Evolutionary conservation across 2,113 vertebrate species (phyloP).

Genomic region (Pedionomus torquatus): DNA sequence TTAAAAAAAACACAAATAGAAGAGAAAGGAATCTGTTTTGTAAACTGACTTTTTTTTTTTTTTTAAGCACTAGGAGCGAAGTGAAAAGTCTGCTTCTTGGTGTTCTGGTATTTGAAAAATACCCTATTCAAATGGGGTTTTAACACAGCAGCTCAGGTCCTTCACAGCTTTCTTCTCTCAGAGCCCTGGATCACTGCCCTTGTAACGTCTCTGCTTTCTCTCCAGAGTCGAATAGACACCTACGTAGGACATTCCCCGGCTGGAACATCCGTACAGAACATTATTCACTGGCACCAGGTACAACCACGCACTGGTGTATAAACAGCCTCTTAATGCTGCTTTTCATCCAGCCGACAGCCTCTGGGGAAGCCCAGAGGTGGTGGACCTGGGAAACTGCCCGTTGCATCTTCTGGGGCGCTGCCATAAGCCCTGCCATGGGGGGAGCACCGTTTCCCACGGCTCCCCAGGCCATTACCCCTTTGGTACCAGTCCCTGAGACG

Average conservation of each 20-base stretch:
- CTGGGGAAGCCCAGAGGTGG: background rate
- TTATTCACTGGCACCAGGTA: slow-evolving; percentile 57
- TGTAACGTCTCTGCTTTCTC: background rate
- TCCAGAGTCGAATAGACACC: background rate
- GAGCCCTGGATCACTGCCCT: background rate
- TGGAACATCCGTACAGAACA: slow-evolving; percentile 28
- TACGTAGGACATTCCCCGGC: slow-evolving; percentile 29
- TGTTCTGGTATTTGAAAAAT: background rate
- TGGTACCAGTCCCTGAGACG: background rate
- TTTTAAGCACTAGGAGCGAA: background rate
- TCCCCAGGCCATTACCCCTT: background rate
- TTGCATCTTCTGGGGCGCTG: background rate
- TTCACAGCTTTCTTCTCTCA: background rate
- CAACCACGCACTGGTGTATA: rapidly evolving
- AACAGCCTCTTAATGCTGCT: background rate
- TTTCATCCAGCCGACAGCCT: background rate
- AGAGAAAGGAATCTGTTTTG: background rate
- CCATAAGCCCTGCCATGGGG: background rate
- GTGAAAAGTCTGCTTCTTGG: background rate
- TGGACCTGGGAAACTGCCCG: background rate
- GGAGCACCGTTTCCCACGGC: background rate
- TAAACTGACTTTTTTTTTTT: background rate
- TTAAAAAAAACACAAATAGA: background rate
- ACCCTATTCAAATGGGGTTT: background rate
- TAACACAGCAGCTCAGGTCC: background rate